Conservation (phyloP, 1,140 invertebrate species). For the Kradibia gibbosae region DNA sequence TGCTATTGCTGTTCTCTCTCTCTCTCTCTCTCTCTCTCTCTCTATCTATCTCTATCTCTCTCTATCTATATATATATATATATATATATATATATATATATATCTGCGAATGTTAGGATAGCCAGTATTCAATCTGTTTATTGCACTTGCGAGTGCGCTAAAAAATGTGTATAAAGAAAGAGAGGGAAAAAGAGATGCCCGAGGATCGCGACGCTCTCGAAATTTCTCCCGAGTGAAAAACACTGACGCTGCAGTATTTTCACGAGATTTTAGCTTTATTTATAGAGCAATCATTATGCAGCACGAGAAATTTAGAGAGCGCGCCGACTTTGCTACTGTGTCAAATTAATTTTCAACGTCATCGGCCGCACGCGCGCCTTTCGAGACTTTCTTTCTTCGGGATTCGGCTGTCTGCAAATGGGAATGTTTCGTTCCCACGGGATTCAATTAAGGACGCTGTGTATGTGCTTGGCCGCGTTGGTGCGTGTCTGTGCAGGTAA, state of each 20-base stretch:
- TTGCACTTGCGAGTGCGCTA: too few relatives aligned
- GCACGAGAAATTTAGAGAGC: constrained; percentile 22
- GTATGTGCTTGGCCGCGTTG: neutral
- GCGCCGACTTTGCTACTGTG: neutral
- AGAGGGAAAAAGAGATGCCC: neutral
- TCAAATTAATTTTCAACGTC: constrained; percentile 22
- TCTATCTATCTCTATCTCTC: too few relatives aligned
- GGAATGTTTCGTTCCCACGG: constrained; percentile 5
- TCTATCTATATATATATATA: too few relatives aligned
- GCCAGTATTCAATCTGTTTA: too few relatives aligned
- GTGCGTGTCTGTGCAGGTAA: neutral
- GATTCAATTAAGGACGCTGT: constrained; percentile 20
- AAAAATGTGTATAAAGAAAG: neutral
- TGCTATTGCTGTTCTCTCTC: too few relatives aligned
- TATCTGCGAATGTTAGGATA: too few relatives aligned
- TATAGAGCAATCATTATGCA: constrained; percentile 27
- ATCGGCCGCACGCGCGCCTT: neutral
- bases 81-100: too few relatives aligned
- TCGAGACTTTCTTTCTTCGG: neutral
- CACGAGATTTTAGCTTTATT: constrained; percentile 21
- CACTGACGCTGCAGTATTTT: constrained; percentile 5
- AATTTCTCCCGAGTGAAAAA: constrained; percentile 26
- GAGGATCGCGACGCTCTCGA: neutral
- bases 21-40: too few relatives aligned
- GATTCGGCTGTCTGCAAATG: neutral